Base-by-base conservation (phyloP, 2,797 vertebrate species). In the Taeniopygia guttata region DNA sequence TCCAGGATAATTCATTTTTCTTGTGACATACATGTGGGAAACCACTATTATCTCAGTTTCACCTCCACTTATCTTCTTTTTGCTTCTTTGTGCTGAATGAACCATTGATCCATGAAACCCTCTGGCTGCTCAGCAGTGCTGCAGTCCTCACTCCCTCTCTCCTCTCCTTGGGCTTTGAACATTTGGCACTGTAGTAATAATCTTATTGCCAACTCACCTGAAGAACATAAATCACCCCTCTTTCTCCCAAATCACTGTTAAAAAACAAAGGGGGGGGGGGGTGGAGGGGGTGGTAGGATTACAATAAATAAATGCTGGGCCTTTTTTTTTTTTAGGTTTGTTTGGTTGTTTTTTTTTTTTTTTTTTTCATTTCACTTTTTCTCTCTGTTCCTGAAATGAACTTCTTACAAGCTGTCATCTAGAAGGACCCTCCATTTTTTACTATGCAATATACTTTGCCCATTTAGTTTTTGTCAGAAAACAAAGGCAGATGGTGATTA, bases 221-320 rank as follows among this genome's bases (percentile, higher is more conserved):
- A 84, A 66, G 19, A 79, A 43, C 4, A 13, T n/a, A 16, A 89
- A 73, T 82, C 70, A 79, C 2, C 3, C 6, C 7, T 16, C 55
- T 66, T 87, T 55, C 46, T 93, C 30, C 13, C 23, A 93, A 42
- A 64, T 54, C 32, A 70, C 19, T 36, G 4, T 30, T 32, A 54
- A 75, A 48, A 17, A 78, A 3, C 1, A 0, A 9, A 11, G 36
- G 36, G 36, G 36, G 36, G 36, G n/a, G n/a, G 2, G 1, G n/a
- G n/a, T n/a, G n/a, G n/a, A n/a, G n/a, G 4, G 1, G 2, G 1
- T 10, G 9, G 66, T 60, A 45, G 5, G 67, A 63, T 62, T 46
- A n/a, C 21, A 67, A 26, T 16, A 54, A 70, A 72, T 40, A 79
- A 69, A n/a, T 70, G 40, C 21, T 5, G 4, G 12, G 3, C 0